These are phyloP conservation scores for Macaria liturata DNA, from an alignment of 2,888 invertebrate species.

Conservation along the genomic window DNA sequence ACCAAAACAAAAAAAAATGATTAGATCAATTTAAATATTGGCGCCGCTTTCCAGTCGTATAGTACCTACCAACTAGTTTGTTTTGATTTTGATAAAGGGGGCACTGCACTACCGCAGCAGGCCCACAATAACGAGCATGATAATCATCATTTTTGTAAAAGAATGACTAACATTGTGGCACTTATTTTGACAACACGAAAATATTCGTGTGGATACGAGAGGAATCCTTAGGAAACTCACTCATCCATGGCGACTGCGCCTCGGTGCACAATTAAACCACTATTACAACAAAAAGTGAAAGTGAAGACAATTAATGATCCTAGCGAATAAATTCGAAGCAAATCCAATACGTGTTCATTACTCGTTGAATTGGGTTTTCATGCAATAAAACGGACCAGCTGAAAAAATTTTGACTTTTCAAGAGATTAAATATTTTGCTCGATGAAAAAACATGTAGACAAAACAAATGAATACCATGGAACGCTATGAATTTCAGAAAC, in stretches of 20 bases:
- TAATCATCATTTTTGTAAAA: conserved; percentile 51
- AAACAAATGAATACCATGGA: conserved; percentile 81
- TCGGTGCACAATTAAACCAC: conserved; percentile 68
- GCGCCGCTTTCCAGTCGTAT: too few species aligned
- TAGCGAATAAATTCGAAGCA: conserved; percentile 81
- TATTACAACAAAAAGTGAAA: conserved; percentile 79
- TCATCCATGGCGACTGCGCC: conserved; percentile 78
- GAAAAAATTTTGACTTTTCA: conserved; percentile 79
- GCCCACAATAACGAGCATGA: conserved; percentile 52
- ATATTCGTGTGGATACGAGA: conserved; percentile 47
- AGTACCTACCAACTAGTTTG: conserved; percentile 6
- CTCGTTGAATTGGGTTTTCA: conserved; percentile 74
- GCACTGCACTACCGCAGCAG: conserved; percentile 32
- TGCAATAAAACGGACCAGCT: conserved; percentile 71
- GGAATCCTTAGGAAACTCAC: conserved; percentile 71
- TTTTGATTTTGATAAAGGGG: conserved; percentile 19
- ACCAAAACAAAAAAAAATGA: conserved; percentile 32
- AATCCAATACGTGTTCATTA: conserved; percentile 83
- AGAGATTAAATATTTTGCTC: conserved; percentile 75
- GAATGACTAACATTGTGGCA: conserved; percentile 68
- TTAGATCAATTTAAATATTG: not conserved
- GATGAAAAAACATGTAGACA: conserved; percentile 77
- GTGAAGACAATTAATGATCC: conserved; percentile 82
- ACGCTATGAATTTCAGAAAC: conserved; percentile 77
- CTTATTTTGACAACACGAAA: conserved; percentile 60